Base-by-base conservation (phyloP, 2,888 invertebrate species). In the Agrotis ipsilon region DNA sequence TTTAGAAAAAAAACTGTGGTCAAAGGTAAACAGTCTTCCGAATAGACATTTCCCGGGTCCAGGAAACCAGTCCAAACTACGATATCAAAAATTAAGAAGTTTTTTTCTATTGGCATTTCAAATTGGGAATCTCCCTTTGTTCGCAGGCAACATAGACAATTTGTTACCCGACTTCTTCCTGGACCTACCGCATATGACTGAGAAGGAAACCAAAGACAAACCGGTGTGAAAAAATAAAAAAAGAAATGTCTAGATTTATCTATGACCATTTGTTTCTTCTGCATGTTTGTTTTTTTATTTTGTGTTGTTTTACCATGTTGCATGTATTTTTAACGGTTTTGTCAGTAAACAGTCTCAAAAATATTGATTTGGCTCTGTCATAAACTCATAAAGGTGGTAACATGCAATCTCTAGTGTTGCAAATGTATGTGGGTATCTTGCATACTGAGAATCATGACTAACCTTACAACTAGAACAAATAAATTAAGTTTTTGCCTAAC, bases 121-220 rank as follows among this genome's bases (percentile, higher is more conserved):
- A 86, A 85, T 86, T 80, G 85, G 84, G 78, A 69, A 80, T 82
- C 81, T 89, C 84, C 89, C 80, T 93, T 94, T 94, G 92, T 94
- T 94, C 94, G 76, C 93, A 97, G 97, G 96, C 87, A 96, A 97
- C 89, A 89, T 96, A 84, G 95, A 97, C 74, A 96, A 97, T 78
- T 95, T 99, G 78, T 97, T 98, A 97, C 97, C 97, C 0, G 99
- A 99, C 95, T 99, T 99, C 95, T 99, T 99, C 96, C 95, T 99
- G 93, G 98, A 95, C 61, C 88, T 88, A 74, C 92, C 90, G 76
- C 91, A 84, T 55, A 87, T 86, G 69, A 85, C 83, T 77, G 84
- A 85, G 75, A 75, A 70, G 76, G 78, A 62, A 77, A 46, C 32
- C 62, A 82, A 86, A 60, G 79, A 86, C 61, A 91, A 88, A 87